Base-by-base conservation (phyloP, 2,888 invertebrate genomes). In the Gymnocheta viridis region DNA sequence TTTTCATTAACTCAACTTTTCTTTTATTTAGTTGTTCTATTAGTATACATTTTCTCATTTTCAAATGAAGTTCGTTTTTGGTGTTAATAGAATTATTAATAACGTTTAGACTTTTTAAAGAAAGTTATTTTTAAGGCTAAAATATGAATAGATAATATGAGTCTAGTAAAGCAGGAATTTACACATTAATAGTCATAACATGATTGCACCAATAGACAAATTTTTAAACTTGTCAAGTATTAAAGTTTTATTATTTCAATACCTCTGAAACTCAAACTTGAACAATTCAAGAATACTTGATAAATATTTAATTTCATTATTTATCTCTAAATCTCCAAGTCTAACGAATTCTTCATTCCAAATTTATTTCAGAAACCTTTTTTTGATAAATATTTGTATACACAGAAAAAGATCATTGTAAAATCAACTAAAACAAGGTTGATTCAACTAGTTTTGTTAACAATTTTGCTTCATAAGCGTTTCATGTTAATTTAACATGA, bases 61-160 rank as follows among this genome's bases (percentile, higher is more conserved):
- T 69, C 9, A 19, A 29, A 35, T 58, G 6, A 22, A 60, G 29
- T 49, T 64, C 29, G 22, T 47, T 76, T 41, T 77, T 58, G 38
- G 60, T 78, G 27, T 29, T 78, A 78, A 80, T 67, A 10, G 29
- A 60, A 38, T 60, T 73, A 47, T 67, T 60, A 49, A 35, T 35
- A 49, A 38, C 66, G 12, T 47, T 80, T 67, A 60, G 41, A 17
- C 44, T 41, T 64, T 72, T 47, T 7, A 44, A 51, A 72, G 54
- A 72, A 64, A 64, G 70, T 79, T 47, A n/a, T 14, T 73, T 74
- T 67, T 49, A 47, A 58, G 58, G 69, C 69, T 60, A 17, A 77
- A 51, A 19, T 60, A 38, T 69, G 60, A 49, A 69, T 67, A 60
- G 58, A 32, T 44, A 56, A 35, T 6, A 32, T 41, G 9, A 47